Evolutionary conservation across 2,797 vertebrate species (phyloP), one percentile per base, ranked within the genome.

Genomic region (Phaenicophaeus curvirostris): DNA sequence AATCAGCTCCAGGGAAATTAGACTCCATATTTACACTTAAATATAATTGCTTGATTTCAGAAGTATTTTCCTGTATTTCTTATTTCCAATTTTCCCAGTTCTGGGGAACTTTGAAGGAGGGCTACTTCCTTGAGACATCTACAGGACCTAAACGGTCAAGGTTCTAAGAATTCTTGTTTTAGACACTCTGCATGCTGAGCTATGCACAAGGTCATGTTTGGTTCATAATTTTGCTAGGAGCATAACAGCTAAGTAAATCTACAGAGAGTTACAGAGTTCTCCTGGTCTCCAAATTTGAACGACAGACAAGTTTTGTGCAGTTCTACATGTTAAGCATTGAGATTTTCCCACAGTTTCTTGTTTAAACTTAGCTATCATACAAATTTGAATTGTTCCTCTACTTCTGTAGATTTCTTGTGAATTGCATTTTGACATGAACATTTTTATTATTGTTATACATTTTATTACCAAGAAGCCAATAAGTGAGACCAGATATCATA

Each of bases 291-390:
- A 67, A 71, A 84, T n/a, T 4, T 25, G 24, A 54, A 59, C 33
- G 15, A 44, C 41, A 27, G 13, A 24, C 12, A 74, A 3, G 3
- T 30, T 81, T 69, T 68, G 6, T 63, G 15, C 5, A 74, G 16
- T 72, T 72, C 23, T 33, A 23, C 20, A 11, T 37, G 7, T 42
- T 74, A 59, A 78, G 50, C 8, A 33, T 2, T 31, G 8, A 39
- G 23, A 1, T 15, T 67, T 81, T 62, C 6, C 13, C 7, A 53
- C 7, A 53, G 6, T 2, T 63, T 67, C 11, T 4, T 63, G 42
- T 77, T 25, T 0, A 46, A 84, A 61, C 0, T 5, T 87, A 8
- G 44, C 13, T 50, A 15, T 9, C 58, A 41, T 2, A 8, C 24
- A 62, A 35, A 57, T 57, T n/a, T 55, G 20, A 27, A 13, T 13